Evolutionary conservation across 2,113 vertebrate genomes (phyloP).

Genomic region (Paramisgurnus dabryanus): DNA sequence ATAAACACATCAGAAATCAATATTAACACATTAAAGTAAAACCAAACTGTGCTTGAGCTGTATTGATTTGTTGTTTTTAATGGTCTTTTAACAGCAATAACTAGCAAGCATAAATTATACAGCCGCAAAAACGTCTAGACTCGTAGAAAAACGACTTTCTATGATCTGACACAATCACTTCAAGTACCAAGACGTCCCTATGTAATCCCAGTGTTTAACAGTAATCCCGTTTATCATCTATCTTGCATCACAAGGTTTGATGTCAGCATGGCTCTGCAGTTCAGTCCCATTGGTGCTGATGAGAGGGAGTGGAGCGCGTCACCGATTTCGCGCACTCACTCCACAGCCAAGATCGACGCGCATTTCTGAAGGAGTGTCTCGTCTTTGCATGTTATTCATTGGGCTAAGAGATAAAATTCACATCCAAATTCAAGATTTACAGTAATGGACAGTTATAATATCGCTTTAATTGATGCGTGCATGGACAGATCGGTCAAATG

Average conservation of each 20-base stretch:
- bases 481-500: not conserved
- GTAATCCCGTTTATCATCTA: too few species aligned
- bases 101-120: not conserved
- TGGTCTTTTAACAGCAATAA: too few species aligned
- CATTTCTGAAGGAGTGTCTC: slow-evolving; percentile 14
- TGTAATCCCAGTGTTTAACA: not conserved
- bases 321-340: slow-evolving; percentile 6
- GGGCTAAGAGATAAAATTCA: not conserved
- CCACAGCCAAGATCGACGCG: not conserved
- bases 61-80: too few species aligned
- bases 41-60: too few species aligned
- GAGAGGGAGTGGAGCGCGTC: slow-evolving; percentile 21
- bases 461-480: not conserved
- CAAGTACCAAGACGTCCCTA: not conserved
- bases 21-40: too few species aligned
- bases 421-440: not conserved
- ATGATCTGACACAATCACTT: not conserved
- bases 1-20: too few species aligned
- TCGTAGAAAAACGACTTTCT: too few species aligned
- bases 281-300: slow-evolving; percentile 22
- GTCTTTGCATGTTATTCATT: slow-evolving; percentile 1
- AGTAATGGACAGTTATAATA: not conserved
- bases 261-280: not conserved
- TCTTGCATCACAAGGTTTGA: not conserved
- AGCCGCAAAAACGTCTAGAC: slow-evolving; percentile 14